Conservation (phyloP, 2,113 vertebrate genomes). For the Solenodon paradoxus region DNA sequence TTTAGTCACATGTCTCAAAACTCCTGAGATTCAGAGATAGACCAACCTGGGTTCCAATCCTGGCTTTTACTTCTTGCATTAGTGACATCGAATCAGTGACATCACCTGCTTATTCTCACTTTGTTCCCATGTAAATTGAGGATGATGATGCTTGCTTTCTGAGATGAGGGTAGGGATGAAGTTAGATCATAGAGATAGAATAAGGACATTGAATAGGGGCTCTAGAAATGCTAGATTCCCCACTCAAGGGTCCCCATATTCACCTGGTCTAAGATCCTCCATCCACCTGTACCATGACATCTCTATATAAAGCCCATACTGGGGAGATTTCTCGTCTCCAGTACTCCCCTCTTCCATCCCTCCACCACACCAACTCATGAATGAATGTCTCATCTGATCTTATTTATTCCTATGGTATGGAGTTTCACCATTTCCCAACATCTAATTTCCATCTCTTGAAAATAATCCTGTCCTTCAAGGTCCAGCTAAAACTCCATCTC, state of each 20-base stretch:
- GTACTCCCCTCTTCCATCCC: not conserved
- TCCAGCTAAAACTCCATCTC: not conserved
- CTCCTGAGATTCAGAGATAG: not conserved
- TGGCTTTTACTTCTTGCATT: not conserved
- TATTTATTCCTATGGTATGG: not conserved
- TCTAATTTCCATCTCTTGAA: not conserved
- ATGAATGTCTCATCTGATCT: not conserved
- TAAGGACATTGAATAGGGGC: rapidly evolving
- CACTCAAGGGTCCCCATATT: not conserved
- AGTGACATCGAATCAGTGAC: not conserved
- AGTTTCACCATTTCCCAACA: not conserved
- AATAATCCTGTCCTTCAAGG: not conserved
- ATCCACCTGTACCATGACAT: not conserved
- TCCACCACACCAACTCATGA: not conserved
- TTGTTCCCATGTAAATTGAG: not conserved
- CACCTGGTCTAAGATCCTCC: not conserved
- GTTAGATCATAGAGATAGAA: not conserved
- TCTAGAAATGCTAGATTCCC: not conserved
- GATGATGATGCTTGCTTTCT: not conserved
- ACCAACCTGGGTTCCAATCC: not conserved
- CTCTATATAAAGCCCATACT: too few relatives aligned
- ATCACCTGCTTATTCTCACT: not conserved
- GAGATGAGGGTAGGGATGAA: not conserved
- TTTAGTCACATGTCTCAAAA: not conserved
- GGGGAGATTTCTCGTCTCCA: not conserved